Percentiles rank a stretch among this genome's conserved stretches.
phyloP scores from a whole-genome alignment of 2,113 vertebrate genomes.

The Hydrolagus affinis region DNA sequence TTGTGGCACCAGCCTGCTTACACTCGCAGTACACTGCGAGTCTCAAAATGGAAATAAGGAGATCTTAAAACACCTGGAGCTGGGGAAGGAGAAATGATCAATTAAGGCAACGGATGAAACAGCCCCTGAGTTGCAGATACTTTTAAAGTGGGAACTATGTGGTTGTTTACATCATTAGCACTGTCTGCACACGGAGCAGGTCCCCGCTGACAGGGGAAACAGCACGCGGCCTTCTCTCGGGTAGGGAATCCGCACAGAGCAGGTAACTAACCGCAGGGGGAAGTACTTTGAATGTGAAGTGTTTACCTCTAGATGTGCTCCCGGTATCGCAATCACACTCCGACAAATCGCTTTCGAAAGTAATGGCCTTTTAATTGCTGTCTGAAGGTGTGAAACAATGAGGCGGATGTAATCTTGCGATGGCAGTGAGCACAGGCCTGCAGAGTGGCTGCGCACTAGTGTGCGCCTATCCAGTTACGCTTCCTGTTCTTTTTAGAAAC shows the following conservation, averaged over 20 bases:
- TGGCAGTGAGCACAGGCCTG: slow-evolving; percentile 13
- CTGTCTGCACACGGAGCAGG: not conserved
- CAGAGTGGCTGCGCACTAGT: slow-evolving; percentile 23
- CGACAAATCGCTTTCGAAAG: slow-evolving; percentile 24
- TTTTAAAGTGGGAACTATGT: not conserved
- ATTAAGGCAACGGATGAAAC: not conserved
- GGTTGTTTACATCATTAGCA: not conserved
- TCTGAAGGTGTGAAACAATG: slow-evolving; percentile 32
- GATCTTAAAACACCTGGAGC: not conserved
- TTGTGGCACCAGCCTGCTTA: not conserved
- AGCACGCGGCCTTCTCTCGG: not conserved
- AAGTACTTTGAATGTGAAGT: slow-evolving; percentile 8
- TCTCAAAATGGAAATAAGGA: too few relatives aligned
- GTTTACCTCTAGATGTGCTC: not conserved
- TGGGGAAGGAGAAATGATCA: not conserved
- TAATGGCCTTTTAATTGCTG: slow-evolving; percentile 30
- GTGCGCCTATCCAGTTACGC: not conserved
- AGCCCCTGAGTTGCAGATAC: not conserved
- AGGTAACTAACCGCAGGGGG: not conserved
- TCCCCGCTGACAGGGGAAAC: not conserved
- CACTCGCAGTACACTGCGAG: too few relatives aligned
- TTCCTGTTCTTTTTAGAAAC: not conserved
- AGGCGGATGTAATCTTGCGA: slow-evolving; percentile 23
- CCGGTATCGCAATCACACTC: slow-evolving; percentile 17
- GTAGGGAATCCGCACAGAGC: too few relatives aligned